Evolutionary conservation across 2,113 vertebrate species (phyloP).

Genomic region (Aplodontia rufa): DNA sequence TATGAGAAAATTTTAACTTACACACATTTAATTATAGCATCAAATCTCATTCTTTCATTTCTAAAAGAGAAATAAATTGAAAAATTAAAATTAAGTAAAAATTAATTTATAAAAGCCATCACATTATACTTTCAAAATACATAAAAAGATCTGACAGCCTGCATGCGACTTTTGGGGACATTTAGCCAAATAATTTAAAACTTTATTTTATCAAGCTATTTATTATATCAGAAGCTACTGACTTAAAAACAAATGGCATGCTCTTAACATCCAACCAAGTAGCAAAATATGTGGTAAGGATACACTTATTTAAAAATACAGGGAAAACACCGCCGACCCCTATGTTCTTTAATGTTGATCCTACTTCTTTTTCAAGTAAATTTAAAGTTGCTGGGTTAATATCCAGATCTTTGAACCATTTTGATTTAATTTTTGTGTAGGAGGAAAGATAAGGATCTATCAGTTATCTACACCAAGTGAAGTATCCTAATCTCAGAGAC

Average conservation of each 20-base stretch:
- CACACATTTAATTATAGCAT: neutral
- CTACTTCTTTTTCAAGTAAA: too few relatives aligned
- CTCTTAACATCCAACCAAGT: neutral
- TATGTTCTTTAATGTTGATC: too few relatives aligned
- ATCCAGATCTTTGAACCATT: too few relatives aligned
- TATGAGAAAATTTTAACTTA: neutral
- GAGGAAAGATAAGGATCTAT: too few relatives aligned
- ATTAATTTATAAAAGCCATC: neutral
- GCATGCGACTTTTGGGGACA: neutral
- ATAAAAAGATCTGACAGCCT: neutral
- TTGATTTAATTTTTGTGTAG: too few relatives aligned
- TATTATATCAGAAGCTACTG: neutral
- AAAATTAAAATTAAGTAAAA: neutral
- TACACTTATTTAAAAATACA: neutral
- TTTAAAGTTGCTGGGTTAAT: too few relatives aligned
- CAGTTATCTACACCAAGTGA: too few relatives aligned
- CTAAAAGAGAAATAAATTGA: constrained; percentile 6
- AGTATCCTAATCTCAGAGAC: too few relatives aligned
- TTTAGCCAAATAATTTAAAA: neutral
- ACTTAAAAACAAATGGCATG: neutral
- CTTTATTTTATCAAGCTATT: neutral
- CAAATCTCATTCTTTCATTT: neutral
- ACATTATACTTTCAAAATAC: neutral
- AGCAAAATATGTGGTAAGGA: neutral
- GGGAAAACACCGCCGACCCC: neutral